Base-by-base conservation (phyloP, 2,888 invertebrate species). In the Anaspis maculata region DNA sequence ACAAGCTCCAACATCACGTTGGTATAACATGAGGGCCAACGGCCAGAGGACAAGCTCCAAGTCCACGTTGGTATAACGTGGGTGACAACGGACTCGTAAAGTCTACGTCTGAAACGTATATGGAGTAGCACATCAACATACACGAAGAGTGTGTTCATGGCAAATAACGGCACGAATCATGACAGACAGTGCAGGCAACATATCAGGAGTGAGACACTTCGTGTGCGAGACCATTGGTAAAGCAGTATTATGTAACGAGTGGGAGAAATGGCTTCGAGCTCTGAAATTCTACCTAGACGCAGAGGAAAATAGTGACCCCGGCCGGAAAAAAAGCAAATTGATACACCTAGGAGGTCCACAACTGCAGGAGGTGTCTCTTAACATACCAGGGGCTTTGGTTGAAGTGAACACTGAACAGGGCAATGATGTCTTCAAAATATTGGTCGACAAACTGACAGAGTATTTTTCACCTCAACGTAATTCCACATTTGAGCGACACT, bases 401-500 rank as follows among this genome's bases (percentile, higher is more conserved):
- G 15, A 31, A 3, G 46, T 39, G 27, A 11, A 27, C n/a, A n/a
- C 14, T 3, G 27, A 15, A 14, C 7, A 14, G 16, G 40, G 5
- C 7, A 45, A 40, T 25, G 45, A 55, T 24, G 44, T 51, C 24
- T 54, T 45, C 36, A 35, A 42, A 34, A 45, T 32, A n/a, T 32
- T 50, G 3, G 34, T 51, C 11, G 42, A 51, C 9, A 42, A 45
- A 36, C 37, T 55, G 13, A 37, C 38, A 16, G 41, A 47, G n/a
- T 46, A 54, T 37, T 56, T 56, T 32, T 52, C 50, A 15, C 56
- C 51, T 1, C 40, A 44, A 30, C 49, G 48, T 38, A 54, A 54
- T 34, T 52, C 50, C 15, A 45, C 48, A 12, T 57, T 53, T 41
- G 54, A 58, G 43, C 33, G 57, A 28, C 52, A 61, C 36, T 31